Base-by-base conservation (phyloP, 92 coral and sea anemone genomes). In the Paragorgia papillata region DNA sequence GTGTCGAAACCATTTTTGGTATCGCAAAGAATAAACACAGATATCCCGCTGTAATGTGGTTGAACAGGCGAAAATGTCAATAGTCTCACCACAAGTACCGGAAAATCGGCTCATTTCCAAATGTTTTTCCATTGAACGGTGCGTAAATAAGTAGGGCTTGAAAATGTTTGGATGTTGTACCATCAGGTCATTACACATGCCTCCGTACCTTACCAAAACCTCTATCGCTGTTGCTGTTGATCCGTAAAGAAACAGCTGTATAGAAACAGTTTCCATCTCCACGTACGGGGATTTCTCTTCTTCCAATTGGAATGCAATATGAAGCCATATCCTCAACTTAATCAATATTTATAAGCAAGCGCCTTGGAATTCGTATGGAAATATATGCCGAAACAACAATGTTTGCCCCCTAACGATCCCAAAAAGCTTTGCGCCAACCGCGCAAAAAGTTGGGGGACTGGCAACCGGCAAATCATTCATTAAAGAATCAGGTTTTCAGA, bases 281-380 rank as follows among this genome's bases (percentile, higher is more conserved):
- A n/a, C n/a, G n/a, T n/a, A n/a, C n/a, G n/a, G n/a, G n/a, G n/a
- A 37, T 37, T 12, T 37, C 43, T 12, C 5, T 37, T 12, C 59
- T 53, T 53, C 59, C 27, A 53, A 53, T 53, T 22, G 59, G 59
- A 18, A n/a, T n/a, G n/a, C n/a, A n/a, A n/a, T n/a, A n/a, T n/a
- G 3, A 53, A 53, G 59, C 22, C 59, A 22, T 18, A 18, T 53
- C 5, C 6, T 4, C 20, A 18, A 53, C 59, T 53, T 53, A n/a
- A 22, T 53, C 7, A 53, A 53, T 53, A 53, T 37, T 37, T 37
- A 37, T 37, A 37, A 37, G 43, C 43, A 37, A 37, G 5, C 43
- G 43, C 12, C 5, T 37, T 5, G 5, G 12, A 37, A 37, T 37
- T 4, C 43, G 43, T 53, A 17, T 53, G 5, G 17, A 6, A 22